Evolutionary conservation across 1,140 invertebrate genomes (phyloP), one percentile per base, ranked within the genome.

Genomic region (Drosophila paulistorum): DNA sequence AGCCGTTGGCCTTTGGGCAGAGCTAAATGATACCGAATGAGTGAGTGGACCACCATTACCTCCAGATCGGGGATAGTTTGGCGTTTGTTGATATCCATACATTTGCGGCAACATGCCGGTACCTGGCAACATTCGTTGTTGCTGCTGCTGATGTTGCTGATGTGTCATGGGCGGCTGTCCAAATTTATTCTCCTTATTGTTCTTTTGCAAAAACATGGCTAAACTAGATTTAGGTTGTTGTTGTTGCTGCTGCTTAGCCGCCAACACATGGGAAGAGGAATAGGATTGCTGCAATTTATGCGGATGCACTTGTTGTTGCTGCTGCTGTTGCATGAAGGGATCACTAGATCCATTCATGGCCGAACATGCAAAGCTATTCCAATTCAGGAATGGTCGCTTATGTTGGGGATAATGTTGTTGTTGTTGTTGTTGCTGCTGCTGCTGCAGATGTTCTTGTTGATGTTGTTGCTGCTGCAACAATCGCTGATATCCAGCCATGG

Each of bases 111-210:
- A 48, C 83, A 87, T 82, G 37, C 75, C 81, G 2, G 66, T 51
- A 33, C 70, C 64, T 20, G 41, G 33, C 45, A 20, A 2, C 9
- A 51, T 3, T 9, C 55, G 57, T 6, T 62, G 63, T 7, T 57
- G 54, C 17, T 33, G 54, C 9, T 57, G 54, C 3, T 55, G 51
- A 1, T 54, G 51, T 14, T 69, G 71, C 13, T 71, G 68, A 30
- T 77, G 84, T 35, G 79, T 77, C 58, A 58, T 30, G 4, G 67
- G 81, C 42, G 67, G 79, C 48, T 84, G 89, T 0, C 81, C 77
- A 48, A 86, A 90, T 63, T 91, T 91, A 58, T 91, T 91, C 70
- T 91, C 89, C 67, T 91, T 91, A 64, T 91, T 90, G 14, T 73
- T 82, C 54, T 82, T 90, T 7, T 90, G 86, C 61, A 82, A 67